phyloP scores from a whole-genome alignment of 2,797 vertebrate species.

The Pipistrellus nathusii region DNA sequence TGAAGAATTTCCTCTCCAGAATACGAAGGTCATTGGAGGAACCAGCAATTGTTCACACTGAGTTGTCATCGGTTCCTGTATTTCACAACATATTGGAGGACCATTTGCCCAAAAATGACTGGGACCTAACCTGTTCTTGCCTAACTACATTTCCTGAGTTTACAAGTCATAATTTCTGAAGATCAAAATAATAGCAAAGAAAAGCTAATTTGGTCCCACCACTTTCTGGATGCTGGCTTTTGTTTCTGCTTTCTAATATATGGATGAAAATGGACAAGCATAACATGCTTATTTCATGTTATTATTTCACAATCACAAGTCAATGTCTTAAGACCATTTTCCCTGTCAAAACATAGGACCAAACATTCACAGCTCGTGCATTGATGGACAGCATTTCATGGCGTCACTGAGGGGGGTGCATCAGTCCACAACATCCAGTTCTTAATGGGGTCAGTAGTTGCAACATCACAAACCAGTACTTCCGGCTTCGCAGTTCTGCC shows the following conservation, averaged over 20 bases:
- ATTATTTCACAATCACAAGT: neutral
- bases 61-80: neutral
- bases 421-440: neutral
- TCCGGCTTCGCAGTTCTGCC: neutral
- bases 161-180: neutral
- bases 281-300: too few relatives aligned
- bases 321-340: neutral
- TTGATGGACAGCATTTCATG: neutral
- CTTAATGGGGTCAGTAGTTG: neutral
- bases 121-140: neutral
- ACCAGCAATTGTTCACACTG: neutral
- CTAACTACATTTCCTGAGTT: neutral
- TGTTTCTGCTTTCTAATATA: conserved; percentile 7
- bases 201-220: neutral
- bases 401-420: neutral
- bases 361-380: neutral
- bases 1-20: neutral
- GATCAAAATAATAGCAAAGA: neutral
- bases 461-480: neutral
- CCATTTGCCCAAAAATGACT: neutral
- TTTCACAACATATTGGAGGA: neutral
- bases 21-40: neutral
- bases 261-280: neutral
- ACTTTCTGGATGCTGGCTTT: neutral
- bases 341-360: neutral